phyloP scores from a whole-genome alignment of 2,797 vertebrate species.

The Tenualosa thibaudeaui region DNA sequence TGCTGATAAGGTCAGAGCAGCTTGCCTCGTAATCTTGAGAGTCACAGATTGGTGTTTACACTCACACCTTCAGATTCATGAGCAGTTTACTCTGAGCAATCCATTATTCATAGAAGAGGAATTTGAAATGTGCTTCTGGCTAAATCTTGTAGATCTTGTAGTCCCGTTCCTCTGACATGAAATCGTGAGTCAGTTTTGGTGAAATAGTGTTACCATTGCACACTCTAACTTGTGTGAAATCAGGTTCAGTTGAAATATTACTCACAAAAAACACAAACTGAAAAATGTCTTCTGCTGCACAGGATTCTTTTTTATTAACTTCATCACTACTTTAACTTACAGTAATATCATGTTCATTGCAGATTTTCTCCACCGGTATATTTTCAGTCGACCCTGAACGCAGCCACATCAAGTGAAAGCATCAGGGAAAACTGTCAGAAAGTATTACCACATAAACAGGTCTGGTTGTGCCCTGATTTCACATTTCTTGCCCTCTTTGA shows the following conservation, averaged over 20 bases:
- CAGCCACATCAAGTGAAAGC: not conserved
- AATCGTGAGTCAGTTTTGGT: not conserved
- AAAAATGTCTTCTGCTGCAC: too few species aligned
- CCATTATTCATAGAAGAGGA: conserved; percentile 4
- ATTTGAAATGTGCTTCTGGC: not conserved
- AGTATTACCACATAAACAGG: not conserved
- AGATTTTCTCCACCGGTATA: not conserved
- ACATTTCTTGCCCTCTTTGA: not conserved
- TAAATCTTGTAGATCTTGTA: not conserved
- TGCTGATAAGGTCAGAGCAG: conserved; percentile 5
- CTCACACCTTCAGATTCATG: not conserved
- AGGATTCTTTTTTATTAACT: too few species aligned
- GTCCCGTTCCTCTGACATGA: not conserved
- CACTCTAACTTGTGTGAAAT: too few species aligned
- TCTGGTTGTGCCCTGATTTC: not conserved
- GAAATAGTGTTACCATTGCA: not conserved
- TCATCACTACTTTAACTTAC: too few species aligned
- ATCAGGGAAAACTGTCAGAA: not conserved
- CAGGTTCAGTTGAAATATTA: not conserved
- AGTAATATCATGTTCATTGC: not conserved
- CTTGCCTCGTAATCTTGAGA: not conserved
- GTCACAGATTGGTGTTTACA: not conserved
- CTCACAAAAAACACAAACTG: not conserved
- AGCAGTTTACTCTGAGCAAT: not conserved
- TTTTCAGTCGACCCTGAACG: not conserved